Base-by-base conservation (phyloP, 2,888 invertebrate genomes). In the Drosophila neonasuta region DNA sequence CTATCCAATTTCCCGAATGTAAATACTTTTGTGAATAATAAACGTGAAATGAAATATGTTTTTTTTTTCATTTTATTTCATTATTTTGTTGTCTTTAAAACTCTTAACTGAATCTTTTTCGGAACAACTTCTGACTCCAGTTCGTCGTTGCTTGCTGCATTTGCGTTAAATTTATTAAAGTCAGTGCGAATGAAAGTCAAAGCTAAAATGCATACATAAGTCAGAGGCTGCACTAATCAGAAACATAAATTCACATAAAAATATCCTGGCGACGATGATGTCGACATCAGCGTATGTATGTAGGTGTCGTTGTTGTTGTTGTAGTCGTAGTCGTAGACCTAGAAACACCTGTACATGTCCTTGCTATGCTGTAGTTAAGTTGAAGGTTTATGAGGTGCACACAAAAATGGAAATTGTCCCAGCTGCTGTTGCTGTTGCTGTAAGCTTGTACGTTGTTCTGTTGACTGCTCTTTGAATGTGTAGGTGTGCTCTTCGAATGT, bases 221-320 rank as follows among this genome's bases (percentile, higher is more conserved):
- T 72, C 74, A 87, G 71, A 79, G 69, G 57, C 71, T 80, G 79
- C 72, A 80, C 86, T 87, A 83, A 84, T 84, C 83, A 84, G 87
- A 84, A 74, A 76, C 86, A 84, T 84, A 84, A 86, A 84, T 84
- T 83, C 88, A 80, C 85, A 86, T 83, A 76, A 86, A 80, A 84
- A 83, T 73, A 69, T 73, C 58, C 30, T 44, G 68, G 39, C 39
- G 39, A 41, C 39, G 39, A 41, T 41, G 39, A 41, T 15, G 39
- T 15, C 39, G 39, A 41, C 39, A 8, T 41, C 39, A 41, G 39
- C 39, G 13, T 41, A 13, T 13, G 39, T 15, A 11, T 34, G 10
- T 11, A n/a, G 34, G 4, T 34, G n/a, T 34, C 11, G 34, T 17
- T 17, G 17, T 17, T 17, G 17, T 17, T 17, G 17, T 36, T 6